These are phyloP conservation scores for Acanthococcus lagerstroemiae DNA, from an alignment of 2,888 invertebrate genomes.

Conservation along the genomic window DNA sequence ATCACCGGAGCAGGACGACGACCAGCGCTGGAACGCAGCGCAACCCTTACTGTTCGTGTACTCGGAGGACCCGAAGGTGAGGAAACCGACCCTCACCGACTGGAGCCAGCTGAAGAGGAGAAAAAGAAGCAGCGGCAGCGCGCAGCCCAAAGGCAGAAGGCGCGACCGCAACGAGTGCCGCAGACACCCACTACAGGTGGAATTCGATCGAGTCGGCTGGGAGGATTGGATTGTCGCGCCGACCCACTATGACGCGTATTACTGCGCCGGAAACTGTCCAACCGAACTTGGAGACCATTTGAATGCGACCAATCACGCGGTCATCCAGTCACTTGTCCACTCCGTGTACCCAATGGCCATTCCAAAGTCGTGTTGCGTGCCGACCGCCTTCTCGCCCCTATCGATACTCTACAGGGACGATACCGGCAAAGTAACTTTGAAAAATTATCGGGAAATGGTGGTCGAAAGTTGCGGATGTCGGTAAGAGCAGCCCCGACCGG, in stretches of 20 bases:
- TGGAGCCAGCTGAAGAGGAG: not conserved
- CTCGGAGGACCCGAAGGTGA: slow-evolving; percentile 63
- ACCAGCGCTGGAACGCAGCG: slow-evolving; percentile 51
- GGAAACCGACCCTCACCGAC: slow-evolving; percentile 20
- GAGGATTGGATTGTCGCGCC: slow-evolving; percentile 91
- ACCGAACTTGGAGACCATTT: slow-evolving; percentile 87
- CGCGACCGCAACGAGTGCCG: slow-evolving; percentile 62
- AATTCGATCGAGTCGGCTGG: slow-evolving; percentile 95
- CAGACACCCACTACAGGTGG: slow-evolving; percentile 80
- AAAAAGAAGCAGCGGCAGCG: slow-evolving; percentile 51
- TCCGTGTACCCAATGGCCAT: slow-evolving; percentile 58
- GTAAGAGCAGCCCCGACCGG: no score
- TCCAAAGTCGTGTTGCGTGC: slow-evolving; percentile 91
- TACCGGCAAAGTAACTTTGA: slow-evolving; percentile 80
- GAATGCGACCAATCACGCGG: slow-evolving; percentile 95
- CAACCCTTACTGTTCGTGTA: slow-evolving; percentile 77
- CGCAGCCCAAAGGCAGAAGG: slow-evolving; percentile 54
- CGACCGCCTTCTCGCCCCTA: slow-evolving; percentile 75
- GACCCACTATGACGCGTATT: slow-evolving; percentile 85
- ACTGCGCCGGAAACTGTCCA: slow-evolving; percentile 87
- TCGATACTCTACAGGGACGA: slow-evolving; percentile 86
- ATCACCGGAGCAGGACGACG: slow-evolving; percentile 42
- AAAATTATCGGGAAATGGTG: slow-evolving; percentile 94
- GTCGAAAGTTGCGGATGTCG: slow-evolving; percentile 97
- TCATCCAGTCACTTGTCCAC: slow-evolving; percentile 85